Evolutionary conservation across 1,140 invertebrate species (phyloP).

Genomic region (Drosophila kurseongensis): DNA sequence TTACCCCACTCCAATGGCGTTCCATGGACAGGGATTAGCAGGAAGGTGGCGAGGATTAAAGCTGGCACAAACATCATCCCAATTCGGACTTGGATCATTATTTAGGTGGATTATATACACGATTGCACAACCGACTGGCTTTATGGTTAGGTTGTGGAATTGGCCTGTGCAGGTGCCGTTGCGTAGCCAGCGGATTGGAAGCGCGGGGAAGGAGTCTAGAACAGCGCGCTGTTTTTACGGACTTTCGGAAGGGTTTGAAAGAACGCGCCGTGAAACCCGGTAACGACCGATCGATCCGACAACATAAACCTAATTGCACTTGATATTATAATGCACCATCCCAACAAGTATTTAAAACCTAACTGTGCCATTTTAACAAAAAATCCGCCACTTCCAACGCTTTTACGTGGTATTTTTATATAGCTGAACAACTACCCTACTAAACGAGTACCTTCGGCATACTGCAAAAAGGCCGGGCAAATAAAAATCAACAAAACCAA

Average conservation of each 20-base stretch:
- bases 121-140: conserved; percentile 40
- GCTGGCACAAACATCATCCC: conserved; percentile 11
- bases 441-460: too few relatives aligned
- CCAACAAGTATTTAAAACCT: too few relatives aligned
- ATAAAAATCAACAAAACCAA: too few relatives aligned
- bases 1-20: conserved; percentile 46
- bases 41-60: conserved; percentile 23
- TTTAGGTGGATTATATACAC: conserved; percentile 9
- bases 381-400: too few relatives aligned
- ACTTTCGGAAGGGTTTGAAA: conserved; percentile 17
- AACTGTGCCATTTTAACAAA: too few relatives aligned
- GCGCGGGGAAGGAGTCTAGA: not conserved
- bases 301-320: not conserved
- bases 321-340: too few relatives aligned
- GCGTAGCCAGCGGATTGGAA: not conserved
- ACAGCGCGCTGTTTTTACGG: conserved; percentile 8
- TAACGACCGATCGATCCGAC: conserved; percentile 18
- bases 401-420: too few relatives aligned
- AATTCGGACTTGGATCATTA: conserved; percentile 16
- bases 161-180: conserved; percentile 2
- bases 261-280: conserved; percentile 16
- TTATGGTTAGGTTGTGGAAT: conserved; percentile 31
- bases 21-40: conserved; percentile 21
- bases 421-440: too few relatives aligned
- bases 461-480: too few relatives aligned